phyloP scores from a whole-genome alignment of 2,113 vertebrate species.

The Lanius collurio region DNA sequence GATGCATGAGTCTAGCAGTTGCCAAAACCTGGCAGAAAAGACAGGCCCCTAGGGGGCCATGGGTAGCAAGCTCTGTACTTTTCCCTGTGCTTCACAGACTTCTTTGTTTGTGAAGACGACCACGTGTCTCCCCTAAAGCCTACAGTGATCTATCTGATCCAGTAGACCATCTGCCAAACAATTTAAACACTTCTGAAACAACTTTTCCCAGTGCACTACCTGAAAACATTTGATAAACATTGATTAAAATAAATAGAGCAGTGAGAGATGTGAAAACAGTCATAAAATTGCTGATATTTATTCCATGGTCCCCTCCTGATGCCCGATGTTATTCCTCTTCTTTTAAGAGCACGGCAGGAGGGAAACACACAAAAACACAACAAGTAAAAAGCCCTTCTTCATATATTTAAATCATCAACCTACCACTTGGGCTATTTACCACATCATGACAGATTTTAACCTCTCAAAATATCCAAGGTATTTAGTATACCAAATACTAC shows the following conservation, averaged over 20 bases:
- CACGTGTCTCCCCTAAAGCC: neutral
- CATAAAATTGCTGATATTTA: neutral
- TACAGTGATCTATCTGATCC: neutral
- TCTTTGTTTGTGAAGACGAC: neutral
- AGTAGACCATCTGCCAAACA: neutral
- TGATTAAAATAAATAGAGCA: neutral
- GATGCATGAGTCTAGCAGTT: neutral
- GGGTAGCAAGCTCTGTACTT: neutral
- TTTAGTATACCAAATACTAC: neutral
- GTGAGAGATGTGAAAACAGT: neutral
- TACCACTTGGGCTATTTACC: neutral
- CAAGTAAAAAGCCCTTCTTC: slow-evolving; percentile 6
- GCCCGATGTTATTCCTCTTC: neutral
- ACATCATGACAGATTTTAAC: slow-evolving; percentile 4
- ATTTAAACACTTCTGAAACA: neutral
- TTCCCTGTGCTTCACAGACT: neutral
- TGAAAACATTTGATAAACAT: neutral
- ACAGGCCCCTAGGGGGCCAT: neutral
- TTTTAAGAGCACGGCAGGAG: neutral
- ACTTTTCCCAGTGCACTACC: neutral
- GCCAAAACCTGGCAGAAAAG: neutral
- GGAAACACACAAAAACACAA: neutral
- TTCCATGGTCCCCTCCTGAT: neutral
- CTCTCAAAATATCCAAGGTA: neutral
- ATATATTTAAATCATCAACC: slow-evolving; percentile 45